Base-by-base conservation (phyloP, 2,888 invertebrate species). In the Geophilus truncorum region DNA sequence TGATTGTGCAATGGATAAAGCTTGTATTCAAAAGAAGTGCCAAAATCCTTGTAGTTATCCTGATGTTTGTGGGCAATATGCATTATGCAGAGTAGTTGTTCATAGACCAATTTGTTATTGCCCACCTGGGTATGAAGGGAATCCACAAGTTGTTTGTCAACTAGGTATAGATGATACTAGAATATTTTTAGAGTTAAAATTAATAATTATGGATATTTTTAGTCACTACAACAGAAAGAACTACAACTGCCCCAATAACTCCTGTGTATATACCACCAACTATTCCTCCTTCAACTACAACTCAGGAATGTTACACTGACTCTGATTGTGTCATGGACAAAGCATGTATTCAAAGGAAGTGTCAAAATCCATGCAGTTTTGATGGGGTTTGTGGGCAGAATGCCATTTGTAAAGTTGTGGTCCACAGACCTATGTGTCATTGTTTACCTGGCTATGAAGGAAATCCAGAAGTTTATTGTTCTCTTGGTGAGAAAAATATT, bases 1-100 rank as follows among this genome's bases (percentile, higher is more conserved):
- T 84, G 93, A 96, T 86, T 96, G 96, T 85, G 92, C 94, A 80
- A 92, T 93, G 75, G 94, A 94, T 87, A 91, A 93, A 88, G 93
- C 93, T 82, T 96, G 96, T 87, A 90, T 93, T 83, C 91, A 92
- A 85, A 92, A 92, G 82, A 92, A 92, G 87, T 96, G 96, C 88
- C 92, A 93, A 86, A 95, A 93, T 89, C 96, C 96, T 34, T 96
- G 79, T 28, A 36, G 32, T 62, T 79, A 30, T 62, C 62, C 75
- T 30, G 80, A 76, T 23, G 76, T 80, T 9, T 94, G 94, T 86
- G 94, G 94, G 36, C 88, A 92, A 45, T 91, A 91, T 84, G 93
- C 94, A n/a, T 87, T 90, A 78, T 96, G 96, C 85, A 93, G 93
- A 85, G 93, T 94, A 0, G 86, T 92, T 80, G 91, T 94, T 85